A percentile compares a stretch with the other conserved stretches of the same genome.
These are phyloP conservation scores for Saccostrea cuccullata DNA, from an alignment of 1,140 invertebrate genomes.

Conservation along the genomic window DNA sequence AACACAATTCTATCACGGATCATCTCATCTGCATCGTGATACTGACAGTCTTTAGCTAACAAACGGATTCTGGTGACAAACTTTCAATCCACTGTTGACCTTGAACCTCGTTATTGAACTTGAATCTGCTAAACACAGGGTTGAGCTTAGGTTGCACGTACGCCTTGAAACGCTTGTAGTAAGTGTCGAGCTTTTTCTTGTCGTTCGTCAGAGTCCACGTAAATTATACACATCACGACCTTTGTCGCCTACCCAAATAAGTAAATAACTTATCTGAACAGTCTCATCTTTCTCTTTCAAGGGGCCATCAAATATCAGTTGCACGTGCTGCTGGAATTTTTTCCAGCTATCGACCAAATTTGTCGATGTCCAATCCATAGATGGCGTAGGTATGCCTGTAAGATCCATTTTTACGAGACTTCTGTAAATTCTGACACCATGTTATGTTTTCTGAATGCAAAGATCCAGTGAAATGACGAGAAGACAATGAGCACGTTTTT, in stretches of 20 bases:
- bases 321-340: background rate
- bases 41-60: constrained; percentile 33
- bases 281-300: background rate
- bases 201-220: constrained; percentile 43
- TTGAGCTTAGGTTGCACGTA: constrained; percentile 51
- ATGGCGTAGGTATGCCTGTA: too few species aligned
- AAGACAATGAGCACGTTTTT: too few species aligned
- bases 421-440: too few species aligned
- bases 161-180: constrained; percentile 33
- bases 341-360: background rate
- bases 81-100: constrained; percentile 19
- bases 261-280: constrained; percentile 32
- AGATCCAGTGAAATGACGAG: too few species aligned
- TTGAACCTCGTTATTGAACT: constrained; percentile 38
- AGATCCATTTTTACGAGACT: too few species aligned
- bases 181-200: constrained; percentile 45
- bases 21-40: constrained; percentile 50
- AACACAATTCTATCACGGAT: constrained; percentile 54
- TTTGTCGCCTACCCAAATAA: constrained; percentile 52
- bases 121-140: constrained; percentile 35
- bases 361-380: too few species aligned
- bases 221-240: constrained; percentile 37
- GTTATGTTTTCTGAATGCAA: too few species aligned
- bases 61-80: constrained; percentile 32
- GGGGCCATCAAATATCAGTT: background rate